phyloP scores from a whole-genome alignment of 2,113 vertebrate species.

The Zosterops pallidus region DNA sequence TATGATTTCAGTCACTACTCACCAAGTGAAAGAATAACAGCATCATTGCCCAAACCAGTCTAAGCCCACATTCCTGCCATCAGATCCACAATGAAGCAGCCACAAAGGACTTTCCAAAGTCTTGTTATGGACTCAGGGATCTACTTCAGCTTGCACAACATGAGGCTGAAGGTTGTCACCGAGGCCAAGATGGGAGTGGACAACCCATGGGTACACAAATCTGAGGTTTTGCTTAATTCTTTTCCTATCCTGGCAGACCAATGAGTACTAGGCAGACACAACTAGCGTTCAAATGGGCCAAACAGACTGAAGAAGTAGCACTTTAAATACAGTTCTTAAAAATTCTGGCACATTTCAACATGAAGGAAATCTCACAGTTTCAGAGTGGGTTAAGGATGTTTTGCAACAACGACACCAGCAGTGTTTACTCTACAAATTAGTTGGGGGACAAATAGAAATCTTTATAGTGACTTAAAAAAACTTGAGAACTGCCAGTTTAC shows the following conservation, averaged over 20 bases:
- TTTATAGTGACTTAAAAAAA: neutral
- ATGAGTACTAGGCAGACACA: neutral
- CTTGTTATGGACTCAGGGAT: neutral
- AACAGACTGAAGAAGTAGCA: conserved; percentile 62
- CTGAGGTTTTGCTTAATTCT: neutral
- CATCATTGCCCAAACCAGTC: neutral
- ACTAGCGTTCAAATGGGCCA: neutral
- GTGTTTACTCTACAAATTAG: neutral
- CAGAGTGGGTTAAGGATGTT: neutral
- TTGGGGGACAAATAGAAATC: neutral
- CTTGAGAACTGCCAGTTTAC: neutral
- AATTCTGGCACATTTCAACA: conserved; percentile 55
- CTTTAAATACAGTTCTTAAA: conserved; percentile 57
- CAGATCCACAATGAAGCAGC: neutral
- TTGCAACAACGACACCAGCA: fast-evolving
- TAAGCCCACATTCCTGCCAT: neutral
- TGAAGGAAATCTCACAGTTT: neutral
- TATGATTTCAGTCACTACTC: neutral
- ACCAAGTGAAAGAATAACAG: neutral
- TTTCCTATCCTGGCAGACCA: neutral
- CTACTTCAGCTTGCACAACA: neutral
- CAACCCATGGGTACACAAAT: fast-evolving
- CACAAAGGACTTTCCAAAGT: neutral
- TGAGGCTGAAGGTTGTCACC: neutral
- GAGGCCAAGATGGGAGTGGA: neutral